Evolutionary conservation across 2,888 invertebrate genomes (phyloP).

Genomic region (Drosophila seclusa): DNA sequence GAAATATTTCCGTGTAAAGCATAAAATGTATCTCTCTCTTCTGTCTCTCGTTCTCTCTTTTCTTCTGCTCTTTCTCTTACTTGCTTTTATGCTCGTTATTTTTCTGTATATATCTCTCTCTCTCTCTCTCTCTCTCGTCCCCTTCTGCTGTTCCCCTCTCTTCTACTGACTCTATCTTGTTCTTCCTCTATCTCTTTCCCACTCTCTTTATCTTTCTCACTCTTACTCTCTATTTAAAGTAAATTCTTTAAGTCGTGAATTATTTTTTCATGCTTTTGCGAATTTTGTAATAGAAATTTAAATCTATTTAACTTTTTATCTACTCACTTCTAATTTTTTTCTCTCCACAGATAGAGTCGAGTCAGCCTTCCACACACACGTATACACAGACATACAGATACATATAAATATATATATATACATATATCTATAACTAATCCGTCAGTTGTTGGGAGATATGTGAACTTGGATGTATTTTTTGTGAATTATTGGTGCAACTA

Average conservation of each 20-base stretch:
- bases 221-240: too few species aligned
- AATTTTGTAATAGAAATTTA: background rate
- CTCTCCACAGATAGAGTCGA: background rate
- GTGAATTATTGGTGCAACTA: slow-evolving; percentile 52
- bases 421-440: background rate
- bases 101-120: too few species aligned
- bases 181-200: background rate
- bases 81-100: too few species aligned
- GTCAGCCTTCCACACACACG: background rate
- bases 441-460: slow-evolving; percentile 4
- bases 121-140: too few species aligned
- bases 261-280: background rate
- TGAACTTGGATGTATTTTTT: slow-evolving; percentile 2
- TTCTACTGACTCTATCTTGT: too few species aligned
- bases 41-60: too few species aligned
- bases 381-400: background rate
- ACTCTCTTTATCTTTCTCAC: background rate
- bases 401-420: background rate
- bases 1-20: background rate
- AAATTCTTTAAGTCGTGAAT: too few species aligned
- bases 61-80: too few species aligned
- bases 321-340: background rate
- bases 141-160: too few species aligned
- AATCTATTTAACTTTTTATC: background rate
- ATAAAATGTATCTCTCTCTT: too few species aligned